Conservation (phyloP, 1,140 invertebrate genomes). For the Pogonomyrmex californicus region DNA sequence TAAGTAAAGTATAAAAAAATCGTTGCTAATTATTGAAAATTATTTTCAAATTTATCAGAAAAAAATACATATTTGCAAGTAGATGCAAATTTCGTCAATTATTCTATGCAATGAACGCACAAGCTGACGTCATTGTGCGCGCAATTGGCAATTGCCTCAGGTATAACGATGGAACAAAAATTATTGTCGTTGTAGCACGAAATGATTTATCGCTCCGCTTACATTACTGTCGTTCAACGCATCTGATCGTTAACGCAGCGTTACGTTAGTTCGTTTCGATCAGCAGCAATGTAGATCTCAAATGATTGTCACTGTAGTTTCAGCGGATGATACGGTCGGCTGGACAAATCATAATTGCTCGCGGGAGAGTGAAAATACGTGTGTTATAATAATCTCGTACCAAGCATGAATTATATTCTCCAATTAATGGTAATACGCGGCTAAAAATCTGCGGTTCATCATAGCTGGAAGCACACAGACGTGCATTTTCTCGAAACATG, state of each 20-base stretch:
- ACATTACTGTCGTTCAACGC: conserved; percentile 35
- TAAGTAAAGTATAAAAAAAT: not conserved
- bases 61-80: not conserved
- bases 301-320: conserved; percentile 46
- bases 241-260: conserved; percentile 22
- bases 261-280: conserved; percentile 26
- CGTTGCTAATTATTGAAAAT: not conserved
- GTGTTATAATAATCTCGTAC: conserved; percentile 20
- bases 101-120: not conserved
- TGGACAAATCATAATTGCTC: conserved; percentile 55
- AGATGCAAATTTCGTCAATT: not conserved
- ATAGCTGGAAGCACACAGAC: not conserved
- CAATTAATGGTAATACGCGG: not conserved
- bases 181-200: conserved; percentile 24
- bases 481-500: not conserved
- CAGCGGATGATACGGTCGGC: conserved; percentile 38
- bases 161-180: conserved; percentile 36
- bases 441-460: conserved; percentile 26
- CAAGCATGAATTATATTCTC: conserved; percentile 1
- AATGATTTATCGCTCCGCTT: conserved; percentile 50
- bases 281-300: conserved; percentile 27
- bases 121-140: not conserved
- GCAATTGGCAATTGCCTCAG: conserved; percentile 27
- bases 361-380: conserved; percentile 41
- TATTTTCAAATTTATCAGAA: not conserved